These are phyloP conservation scores for Chaetodon trifascialis DNA, from an alignment of 2,113 vertebrate genomes.

Conservation along the genomic window DNA sequence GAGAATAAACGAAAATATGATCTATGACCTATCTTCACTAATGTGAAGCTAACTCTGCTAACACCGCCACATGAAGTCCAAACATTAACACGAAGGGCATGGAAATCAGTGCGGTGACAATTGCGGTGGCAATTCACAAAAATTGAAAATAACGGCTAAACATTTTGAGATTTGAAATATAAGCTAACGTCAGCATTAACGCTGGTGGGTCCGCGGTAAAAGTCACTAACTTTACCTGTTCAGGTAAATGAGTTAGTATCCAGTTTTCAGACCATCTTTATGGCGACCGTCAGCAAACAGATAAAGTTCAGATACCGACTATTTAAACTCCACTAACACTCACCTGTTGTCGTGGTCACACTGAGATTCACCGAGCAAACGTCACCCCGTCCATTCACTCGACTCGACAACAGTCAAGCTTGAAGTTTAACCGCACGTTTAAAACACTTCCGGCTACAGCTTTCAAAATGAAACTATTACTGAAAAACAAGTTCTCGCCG, in stretches of 20 bases:
- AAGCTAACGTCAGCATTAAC: not conserved
- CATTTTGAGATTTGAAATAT: not conserved
- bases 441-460: not conserved
- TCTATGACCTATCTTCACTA: too few species aligned
- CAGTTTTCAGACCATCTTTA: not conserved
- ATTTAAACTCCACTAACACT: not conserved
- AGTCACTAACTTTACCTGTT: not conserved
- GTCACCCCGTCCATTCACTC: not conserved
- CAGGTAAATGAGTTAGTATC: not conserved
- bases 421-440: accelerated
- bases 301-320: not conserved
- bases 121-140: not conserved
- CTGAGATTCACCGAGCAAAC: not conserved
- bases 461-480: constrained; percentile 13
- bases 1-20: not conserved
- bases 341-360: constrained; percentile 6
- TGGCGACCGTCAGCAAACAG: not conserved
- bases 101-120: not conserved
- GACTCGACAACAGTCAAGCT: accelerated
- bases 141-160: not conserved
- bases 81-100: too few species aligned
- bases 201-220: not conserved
- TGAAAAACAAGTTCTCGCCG: accelerated
- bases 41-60: too few species aligned
- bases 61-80: not conserved